phyloP scores from a whole-genome alignment of 2,888 invertebrate species.

The Agrenia bidenticulata region DNA sequence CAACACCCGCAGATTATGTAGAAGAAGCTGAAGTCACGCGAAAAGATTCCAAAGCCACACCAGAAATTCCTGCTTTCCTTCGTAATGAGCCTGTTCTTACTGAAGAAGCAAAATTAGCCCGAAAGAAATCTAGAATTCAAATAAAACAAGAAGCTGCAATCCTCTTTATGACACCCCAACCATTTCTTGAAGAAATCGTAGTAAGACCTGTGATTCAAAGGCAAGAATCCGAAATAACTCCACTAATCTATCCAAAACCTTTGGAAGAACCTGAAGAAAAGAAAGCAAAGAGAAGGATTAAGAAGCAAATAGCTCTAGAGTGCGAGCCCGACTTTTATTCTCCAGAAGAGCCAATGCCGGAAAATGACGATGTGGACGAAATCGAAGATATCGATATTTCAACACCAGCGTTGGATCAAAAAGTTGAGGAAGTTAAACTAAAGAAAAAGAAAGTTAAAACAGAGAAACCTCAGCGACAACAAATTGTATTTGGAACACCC shows the following conservation, averaged over 20 bases:
- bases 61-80: not conserved
- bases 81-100: not conserved
- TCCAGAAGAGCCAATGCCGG: not conserved
- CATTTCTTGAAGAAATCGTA: not conserved
- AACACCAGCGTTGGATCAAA: not conserved
- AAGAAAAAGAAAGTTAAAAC: not conserved
- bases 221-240: constrained; percentile 7
- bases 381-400: not conserved
- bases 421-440: not conserved
- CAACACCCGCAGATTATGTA: not conserved
- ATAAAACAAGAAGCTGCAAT: constrained; percentile 2
- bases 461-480: not conserved
- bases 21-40: constrained; percentile 53
- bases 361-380: not conserved
- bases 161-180: constrained; percentile 6
- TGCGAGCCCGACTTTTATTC: not conserved
- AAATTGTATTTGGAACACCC: not conserved
- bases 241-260: not conserved
- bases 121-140: constrained; percentile 11
- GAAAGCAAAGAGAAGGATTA: not conserved
- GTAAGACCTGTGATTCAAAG: not conserved
- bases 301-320: not conserved
- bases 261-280: not conserved
- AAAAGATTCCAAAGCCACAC: constrained; percentile 33
- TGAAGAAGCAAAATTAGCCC: not conserved